A percentile compares a stretch with the other conserved stretches of the same genome.
Evolutionary conservation across 2,113 vertebrate genomes (phyloP).

Genomic region (Lamprotornis superbus): DNA sequence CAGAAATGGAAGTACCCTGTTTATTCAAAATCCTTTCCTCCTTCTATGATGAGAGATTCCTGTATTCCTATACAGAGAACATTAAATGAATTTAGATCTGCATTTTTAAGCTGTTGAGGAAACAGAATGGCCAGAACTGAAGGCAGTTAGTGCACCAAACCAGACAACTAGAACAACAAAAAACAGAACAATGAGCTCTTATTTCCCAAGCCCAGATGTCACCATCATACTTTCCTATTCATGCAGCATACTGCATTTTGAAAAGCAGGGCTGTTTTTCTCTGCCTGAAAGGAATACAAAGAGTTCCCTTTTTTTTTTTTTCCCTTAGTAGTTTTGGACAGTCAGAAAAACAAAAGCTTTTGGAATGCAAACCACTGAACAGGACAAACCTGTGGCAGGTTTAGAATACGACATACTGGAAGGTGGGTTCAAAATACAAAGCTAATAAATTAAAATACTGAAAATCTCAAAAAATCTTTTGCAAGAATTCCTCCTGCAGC

Average conservation of each 20-base stretch:
- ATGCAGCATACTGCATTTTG: background rate
- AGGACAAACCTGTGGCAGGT: background rate
- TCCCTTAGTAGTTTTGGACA: background rate
- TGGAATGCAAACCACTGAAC: background rate
- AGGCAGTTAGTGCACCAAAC: background rate
- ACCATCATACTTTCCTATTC: conserved; percentile 48
- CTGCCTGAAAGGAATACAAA: background rate
- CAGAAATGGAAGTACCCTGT: background rate
- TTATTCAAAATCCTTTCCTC: background rate
- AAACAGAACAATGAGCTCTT: conserved; percentile 39
- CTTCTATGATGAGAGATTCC: background rate
- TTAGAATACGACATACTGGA: background rate
- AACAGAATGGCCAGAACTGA: background rate
- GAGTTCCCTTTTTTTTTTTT: background rate
- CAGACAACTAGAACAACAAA: conserved; percentile 7
- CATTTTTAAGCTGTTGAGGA: background rate
- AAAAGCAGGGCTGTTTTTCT: conserved; percentile 39
- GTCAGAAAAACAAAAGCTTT: background rate
- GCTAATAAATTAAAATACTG: background rate
- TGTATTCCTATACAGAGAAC: background rate
- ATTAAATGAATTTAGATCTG: background rate
- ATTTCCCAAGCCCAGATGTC: conserved; percentile 58
- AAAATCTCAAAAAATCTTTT: background rate
- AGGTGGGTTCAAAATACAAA: background rate
- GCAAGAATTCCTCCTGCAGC: background rate